phyloP scores from a whole-genome alignment of 2,797 vertebrate species.

The Petrocephalus schoutedeni region DNA sequence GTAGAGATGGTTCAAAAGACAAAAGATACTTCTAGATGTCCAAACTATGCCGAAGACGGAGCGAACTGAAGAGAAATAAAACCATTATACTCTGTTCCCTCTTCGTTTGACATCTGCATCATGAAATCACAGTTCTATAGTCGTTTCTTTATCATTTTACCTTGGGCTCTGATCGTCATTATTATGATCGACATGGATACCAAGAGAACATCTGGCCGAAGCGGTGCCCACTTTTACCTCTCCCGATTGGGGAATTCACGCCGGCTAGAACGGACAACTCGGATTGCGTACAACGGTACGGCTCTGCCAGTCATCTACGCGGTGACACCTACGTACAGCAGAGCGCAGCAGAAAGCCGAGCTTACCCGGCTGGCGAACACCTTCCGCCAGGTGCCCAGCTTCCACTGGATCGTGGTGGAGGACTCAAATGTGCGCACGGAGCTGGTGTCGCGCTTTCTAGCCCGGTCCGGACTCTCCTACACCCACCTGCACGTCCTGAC shows the following conservation, averaged over 20 bases:
- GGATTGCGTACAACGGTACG: slow-evolving; percentile 46
- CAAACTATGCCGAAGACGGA: slow-evolving; percentile 10
- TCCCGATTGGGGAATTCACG: slow-evolving; percentile 50
- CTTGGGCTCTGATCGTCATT: slow-evolving; percentile 88
- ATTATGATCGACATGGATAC: slow-evolving; percentile 87
- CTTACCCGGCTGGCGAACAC: slow-evolving; percentile 88
- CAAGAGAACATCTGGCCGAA: slow-evolving; percentile 59
- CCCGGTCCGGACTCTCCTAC: slow-evolving; percentile 72
- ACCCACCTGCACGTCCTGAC: slow-evolving; percentile 91
- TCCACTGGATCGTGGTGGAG: slow-evolving; percentile 95
- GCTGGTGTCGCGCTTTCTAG: slow-evolving; percentile 81
- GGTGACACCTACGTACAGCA: slow-evolving; percentile 91
- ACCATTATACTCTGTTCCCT: not conserved
- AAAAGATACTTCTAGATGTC: not conserved
- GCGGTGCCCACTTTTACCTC: slow-evolving; percentile 49
- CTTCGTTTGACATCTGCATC: slow-evolving; percentile 46
- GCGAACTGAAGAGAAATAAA: not conserved
- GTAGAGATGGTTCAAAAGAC: not conserved
- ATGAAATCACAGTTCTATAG: slow-evolving; percentile 85
- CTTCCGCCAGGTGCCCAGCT: slow-evolving; percentile 84
- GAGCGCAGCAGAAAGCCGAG: slow-evolving; percentile 93
- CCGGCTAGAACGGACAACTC: slow-evolving; percentile 39
- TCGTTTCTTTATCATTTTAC: slow-evolving; percentile 85
- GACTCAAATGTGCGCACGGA: slow-evolving; percentile 79
- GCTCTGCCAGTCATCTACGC: slow-evolving; percentile 80